Percentiles rank a stretch among this genome's conserved stretches.
Evolutionary conservation across 2,888 invertebrate genomes (phyloP).

Genomic region (Opisthograptis luteolata): DNA sequence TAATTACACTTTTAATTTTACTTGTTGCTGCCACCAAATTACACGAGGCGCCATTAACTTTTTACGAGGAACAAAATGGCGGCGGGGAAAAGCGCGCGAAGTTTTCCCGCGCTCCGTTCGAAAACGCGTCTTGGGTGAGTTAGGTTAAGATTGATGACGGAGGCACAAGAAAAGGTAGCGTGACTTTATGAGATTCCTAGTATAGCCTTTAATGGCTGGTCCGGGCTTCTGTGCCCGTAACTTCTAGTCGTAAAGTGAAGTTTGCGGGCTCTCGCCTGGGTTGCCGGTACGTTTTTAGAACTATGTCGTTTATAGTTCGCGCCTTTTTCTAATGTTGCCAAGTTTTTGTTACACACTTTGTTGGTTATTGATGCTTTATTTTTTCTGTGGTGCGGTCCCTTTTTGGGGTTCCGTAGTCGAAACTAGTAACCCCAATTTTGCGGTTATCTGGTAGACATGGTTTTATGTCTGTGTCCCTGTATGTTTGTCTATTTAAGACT

Average conservation of each 20-base stretch:
- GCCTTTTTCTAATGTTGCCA: conserved; percentile 18
- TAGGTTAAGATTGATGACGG: conserved; percentile 43
- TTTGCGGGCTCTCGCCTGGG: conserved; percentile 52
- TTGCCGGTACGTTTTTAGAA: conserved; percentile 30
- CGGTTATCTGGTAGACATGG: too few species aligned
- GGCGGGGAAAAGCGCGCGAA: conserved; percentile 55
- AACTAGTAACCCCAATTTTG: too few species aligned
- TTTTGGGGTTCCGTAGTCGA: too few species aligned
- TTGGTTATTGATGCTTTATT: conserved; percentile 15
- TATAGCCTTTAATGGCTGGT: conserved; percentile 75
- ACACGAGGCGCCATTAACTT: conserved; percentile 71
- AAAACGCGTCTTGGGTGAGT: conserved; percentile 48
- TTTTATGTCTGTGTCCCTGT: too few species aligned
- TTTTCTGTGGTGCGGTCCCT: background rate
- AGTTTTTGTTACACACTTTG: conserved; percentile 15
- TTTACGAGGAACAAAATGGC: conserved; percentile 80
- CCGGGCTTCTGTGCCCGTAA: conserved; percentile 68
- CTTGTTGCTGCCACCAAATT: conserved; percentile 75
- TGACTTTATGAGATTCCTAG: conserved; percentile 68
- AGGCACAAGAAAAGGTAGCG: conserved; percentile 40
- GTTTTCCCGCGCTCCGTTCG: conserved; percentile 36
- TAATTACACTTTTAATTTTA: conserved; percentile 76
- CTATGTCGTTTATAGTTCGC: conserved; percentile 28
- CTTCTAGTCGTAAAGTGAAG: conserved; percentile 69
- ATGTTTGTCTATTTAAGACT: too few species aligned